Percentiles rank a stretch among this genome's conserved stretches.
Evolutionary conservation across 2,888 invertebrate species (phyloP).

Genomic region (Patella depressa): DNA sequence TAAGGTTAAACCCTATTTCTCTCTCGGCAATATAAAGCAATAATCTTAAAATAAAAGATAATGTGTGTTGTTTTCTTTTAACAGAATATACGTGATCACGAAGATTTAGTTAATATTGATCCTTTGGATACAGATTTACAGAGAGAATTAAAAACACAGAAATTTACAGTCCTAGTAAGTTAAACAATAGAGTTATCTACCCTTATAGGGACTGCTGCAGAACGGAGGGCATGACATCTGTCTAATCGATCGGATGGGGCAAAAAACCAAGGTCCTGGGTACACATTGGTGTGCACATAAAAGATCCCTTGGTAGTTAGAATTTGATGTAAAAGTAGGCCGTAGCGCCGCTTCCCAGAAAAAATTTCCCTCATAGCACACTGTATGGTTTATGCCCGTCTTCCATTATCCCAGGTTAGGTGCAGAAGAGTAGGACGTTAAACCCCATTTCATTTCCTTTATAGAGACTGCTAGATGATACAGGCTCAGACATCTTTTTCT

Average conservation of each 20-base stretch:
- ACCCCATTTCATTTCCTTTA: background rate
- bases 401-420: too few relatives aligned
- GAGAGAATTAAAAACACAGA: constrained; percentile 90
- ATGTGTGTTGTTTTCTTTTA: constrained; percentile 24
- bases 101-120: constrained; percentile 83
- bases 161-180: constrained; percentile 88
- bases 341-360: too few relatives aligned
- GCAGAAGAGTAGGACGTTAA: background rate
- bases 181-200: background rate
- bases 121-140: constrained; percentile 86
- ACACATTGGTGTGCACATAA: too few relatives aligned
- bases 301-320: too few relatives aligned
- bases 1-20: too few relatives aligned
- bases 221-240: background rate
- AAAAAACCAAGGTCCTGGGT: background rate
- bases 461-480: too few relatives aligned
- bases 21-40: too few relatives aligned
- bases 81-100: constrained; percentile 83
- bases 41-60: background rate
- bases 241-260: constrained; percentile 1
- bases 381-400: too few relatives aligned
- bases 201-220: background rate
- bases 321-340: too few relatives aligned
- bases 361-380: too few relatives aligned
- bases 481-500: too few relatives aligned